A percentile compares a stretch with the other conserved stretches of the same genome.
These are phyloP conservation scores for Heliconius erato DNA, from an alignment of 2,888 invertebrate species.

Conservation along the genomic window DNA sequence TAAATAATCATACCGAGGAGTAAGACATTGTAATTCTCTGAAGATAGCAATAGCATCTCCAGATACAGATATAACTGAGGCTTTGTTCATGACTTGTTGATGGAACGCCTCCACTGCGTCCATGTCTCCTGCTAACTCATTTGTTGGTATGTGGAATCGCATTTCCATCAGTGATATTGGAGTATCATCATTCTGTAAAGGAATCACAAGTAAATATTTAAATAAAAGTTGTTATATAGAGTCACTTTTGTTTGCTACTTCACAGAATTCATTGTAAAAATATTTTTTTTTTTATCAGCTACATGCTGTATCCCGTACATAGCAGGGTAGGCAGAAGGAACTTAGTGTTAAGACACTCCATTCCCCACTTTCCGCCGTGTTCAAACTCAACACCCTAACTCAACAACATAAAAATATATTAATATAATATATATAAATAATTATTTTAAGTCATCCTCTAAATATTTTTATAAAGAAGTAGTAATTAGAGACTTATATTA, in stretches of 20 bases:
- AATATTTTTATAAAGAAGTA: not conserved
- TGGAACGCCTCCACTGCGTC: constrained; percentile 99
- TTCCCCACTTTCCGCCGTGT: too few species aligned
- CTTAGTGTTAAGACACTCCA: too few species aligned
- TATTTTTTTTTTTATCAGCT: not conserved
- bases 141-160: constrained; percentile 98
- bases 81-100: constrained; percentile 98
- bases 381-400: too few species aligned
- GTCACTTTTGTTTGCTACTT: not conserved
- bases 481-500: too few species aligned
- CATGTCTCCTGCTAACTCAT: constrained; percentile 93
- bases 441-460: not conserved
- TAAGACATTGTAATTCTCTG: constrained; percentile 98
- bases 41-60: constrained; percentile 99
- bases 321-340: too few species aligned
- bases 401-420: not conserved
- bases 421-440: not conserved
- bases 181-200: constrained; percentile 96
- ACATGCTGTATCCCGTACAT: too few species aligned
- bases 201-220: not conserved
- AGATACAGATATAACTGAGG: constrained; percentile 98
- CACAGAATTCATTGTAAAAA: not conserved
- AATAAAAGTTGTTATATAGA: not conserved
- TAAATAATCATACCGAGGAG: constrained; percentile 90
- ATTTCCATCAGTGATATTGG: constrained; percentile 98